Evolutionary conservation across 1,140 invertebrate species (phyloP).

Genomic region (Diabrotica undecimpunctata): DNA sequence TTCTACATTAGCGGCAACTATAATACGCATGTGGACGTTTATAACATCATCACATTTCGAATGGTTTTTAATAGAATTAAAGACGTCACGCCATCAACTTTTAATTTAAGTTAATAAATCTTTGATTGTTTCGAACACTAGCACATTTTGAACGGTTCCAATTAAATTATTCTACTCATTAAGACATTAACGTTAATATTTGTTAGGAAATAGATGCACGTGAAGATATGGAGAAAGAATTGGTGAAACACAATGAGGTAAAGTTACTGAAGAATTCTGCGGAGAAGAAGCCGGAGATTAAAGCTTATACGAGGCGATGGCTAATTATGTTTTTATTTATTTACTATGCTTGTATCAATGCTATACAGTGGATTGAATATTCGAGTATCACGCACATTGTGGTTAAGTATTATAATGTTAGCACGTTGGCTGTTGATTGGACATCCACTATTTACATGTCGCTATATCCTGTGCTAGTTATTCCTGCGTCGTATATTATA

Average conservation of each 20-base stretch:
- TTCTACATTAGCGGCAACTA: too few species aligned
- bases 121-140: too few species aligned
- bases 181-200: too few species aligned
- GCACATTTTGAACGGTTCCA: too few species aligned
- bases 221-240: too few species aligned
- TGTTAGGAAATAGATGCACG: too few species aligned
- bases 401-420: slow-evolving; percentile 54
- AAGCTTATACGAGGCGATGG: slow-evolving; percentile 15
- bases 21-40: too few species aligned
- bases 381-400: slow-evolving; percentile 54
- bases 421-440: slow-evolving; percentile 61
- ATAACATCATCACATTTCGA: too few species aligned
- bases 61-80: too few species aligned
- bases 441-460: slow-evolving; percentile 40
- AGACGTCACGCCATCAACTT: too few species aligned
- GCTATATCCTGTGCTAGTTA: slow-evolving; percentile 31
- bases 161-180: too few species aligned
- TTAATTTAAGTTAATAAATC: too few species aligned
- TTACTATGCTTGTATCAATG: slow-evolving; percentile 45
- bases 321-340: slow-evolving; percentile 13
- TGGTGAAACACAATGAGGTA: not conserved
- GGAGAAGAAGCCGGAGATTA: not conserved
- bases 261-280: not conserved
- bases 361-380: slow-evolving; percentile 56
- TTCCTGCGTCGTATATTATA: slow-evolving; percentile 34